phyloP scores from a whole-genome alignment of 2,797 vertebrate genomes.

The Cetoscarus ocellatus region DNA sequence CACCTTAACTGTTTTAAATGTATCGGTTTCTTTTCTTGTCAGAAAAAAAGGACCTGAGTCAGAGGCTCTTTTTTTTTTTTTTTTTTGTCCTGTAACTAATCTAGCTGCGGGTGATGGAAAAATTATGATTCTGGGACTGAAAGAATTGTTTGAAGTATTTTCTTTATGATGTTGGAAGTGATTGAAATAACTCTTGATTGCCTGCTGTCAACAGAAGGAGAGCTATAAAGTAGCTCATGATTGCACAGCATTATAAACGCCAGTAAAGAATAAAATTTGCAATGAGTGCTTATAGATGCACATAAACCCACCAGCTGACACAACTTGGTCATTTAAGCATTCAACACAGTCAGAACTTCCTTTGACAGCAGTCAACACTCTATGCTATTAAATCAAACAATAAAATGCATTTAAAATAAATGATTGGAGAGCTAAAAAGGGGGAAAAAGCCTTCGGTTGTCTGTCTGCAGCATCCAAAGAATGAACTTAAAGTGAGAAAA shows the following conservation, averaged over 20 bases:
- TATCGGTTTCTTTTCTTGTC: too few relatives aligned
- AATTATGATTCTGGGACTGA: background rate
- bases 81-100: background rate
- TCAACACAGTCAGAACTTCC: background rate
- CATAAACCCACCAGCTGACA: slow-evolving; percentile 17
- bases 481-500: slow-evolving; percentile 49
- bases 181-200: slow-evolving; percentile 23
- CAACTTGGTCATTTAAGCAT: background rate
- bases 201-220: slow-evolving; percentile 9
- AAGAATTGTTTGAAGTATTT: background rate
- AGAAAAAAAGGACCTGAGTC: too few relatives aligned
- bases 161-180: slow-evolving; percentile 14
- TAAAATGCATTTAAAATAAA: background rate
- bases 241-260: slow-evolving; percentile 2
- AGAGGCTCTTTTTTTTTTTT: too few relatives aligned
- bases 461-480: slow-evolving; percentile 19
- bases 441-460: slow-evolving; percentile 5
- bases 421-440: background rate
- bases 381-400: slow-evolving; percentile 1
- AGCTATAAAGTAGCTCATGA: slow-evolving; percentile 1
- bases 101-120: slow-evolving; percentile 9
- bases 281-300: background rate
- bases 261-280: slow-evolving; percentile 7
- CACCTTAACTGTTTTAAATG: too few relatives aligned
- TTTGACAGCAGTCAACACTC: background rate